These are phyloP conservation scores for Ceyx erithaca DNA, from an alignment of 2,797 vertebrate species.

Conservation along the genomic window DNA sequence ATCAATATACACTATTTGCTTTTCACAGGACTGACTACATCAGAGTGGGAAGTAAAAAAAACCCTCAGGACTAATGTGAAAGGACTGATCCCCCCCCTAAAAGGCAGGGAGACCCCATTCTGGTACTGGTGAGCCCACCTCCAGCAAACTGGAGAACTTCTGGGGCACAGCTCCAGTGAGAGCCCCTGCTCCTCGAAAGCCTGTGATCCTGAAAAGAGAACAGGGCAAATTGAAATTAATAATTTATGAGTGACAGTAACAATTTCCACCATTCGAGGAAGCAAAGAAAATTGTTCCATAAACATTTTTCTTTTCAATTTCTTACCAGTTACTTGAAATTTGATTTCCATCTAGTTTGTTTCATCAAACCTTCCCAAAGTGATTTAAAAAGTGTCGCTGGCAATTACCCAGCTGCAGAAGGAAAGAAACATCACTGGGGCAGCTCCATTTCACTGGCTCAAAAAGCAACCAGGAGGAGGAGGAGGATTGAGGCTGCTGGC, in stretches of 20 bases:
- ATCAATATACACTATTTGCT: not conserved
- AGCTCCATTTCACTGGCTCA: not conserved
- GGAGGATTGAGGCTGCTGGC: not conserved
- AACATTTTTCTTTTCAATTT: conserved; percentile 69
- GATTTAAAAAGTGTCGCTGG: conserved; percentile 26
- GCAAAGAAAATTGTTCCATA: conserved; percentile 58
- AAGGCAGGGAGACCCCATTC: not conserved
- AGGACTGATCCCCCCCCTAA: not conserved
- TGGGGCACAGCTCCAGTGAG: not conserved
- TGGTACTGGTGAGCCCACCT: not conserved
- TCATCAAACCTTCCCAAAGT: conserved; percentile 18
- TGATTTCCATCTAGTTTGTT: conserved; percentile 62
- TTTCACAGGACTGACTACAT: not conserved
- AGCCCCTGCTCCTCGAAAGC: not conserved
- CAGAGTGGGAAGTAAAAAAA: not conserved
- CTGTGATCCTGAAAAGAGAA: not conserved
- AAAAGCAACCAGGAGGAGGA: not conserved
- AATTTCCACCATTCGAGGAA: conserved; percentile 1
- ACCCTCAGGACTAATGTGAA: not conserved
- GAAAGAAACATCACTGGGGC: not conserved
- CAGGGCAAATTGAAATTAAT: conserved; percentile 14
- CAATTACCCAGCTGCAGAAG: conserved; percentile 15
- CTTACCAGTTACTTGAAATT: conserved; percentile 49
- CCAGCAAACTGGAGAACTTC: not conserved
- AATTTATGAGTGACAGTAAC: conserved; percentile 52